These are phyloP conservation scores for Hemicordylus capensis DNA, from an alignment of 2,113 vertebrate species.

Conservation along the genomic window DNA sequence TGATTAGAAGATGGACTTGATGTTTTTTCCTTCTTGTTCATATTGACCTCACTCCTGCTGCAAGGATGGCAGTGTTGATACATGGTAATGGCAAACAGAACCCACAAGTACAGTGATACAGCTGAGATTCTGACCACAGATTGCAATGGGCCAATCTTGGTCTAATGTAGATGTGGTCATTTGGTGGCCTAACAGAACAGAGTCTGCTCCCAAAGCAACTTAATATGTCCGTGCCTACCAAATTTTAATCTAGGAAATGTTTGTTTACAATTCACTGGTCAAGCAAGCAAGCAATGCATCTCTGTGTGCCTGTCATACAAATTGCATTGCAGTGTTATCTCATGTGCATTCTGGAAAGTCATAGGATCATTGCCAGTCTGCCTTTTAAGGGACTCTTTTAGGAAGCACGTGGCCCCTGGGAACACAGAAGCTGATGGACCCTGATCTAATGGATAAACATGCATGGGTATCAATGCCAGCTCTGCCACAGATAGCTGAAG, in stretches of 20 bases:
- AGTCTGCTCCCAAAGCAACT: not conserved
- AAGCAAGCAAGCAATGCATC: not conserved
- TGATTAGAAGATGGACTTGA: not conserved
- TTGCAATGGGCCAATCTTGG: not conserved
- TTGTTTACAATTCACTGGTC: not conserved
- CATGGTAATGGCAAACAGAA: not conserved
- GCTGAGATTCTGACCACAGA: not conserved
- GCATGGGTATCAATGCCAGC: not conserved
- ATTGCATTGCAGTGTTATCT: not conserved
- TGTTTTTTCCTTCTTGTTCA: not conserved
- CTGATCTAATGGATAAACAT: not conserved
- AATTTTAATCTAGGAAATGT: not conserved
- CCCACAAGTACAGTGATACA: not conserved
- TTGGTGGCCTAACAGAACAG: not conserved
- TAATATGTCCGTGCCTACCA: not conserved
- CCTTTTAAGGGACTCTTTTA: not conserved
- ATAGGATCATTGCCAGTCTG: not conserved
- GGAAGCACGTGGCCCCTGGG: not conserved
- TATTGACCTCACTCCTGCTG: not conserved
- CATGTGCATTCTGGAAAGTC: not conserved
- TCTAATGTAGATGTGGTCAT: not conserved
- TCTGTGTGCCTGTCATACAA: not conserved
- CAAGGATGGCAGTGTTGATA: not conserved
- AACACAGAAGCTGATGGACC: not conserved
- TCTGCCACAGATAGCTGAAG: not conserved